Conservation (phyloP, 2,888 invertebrate genomes). For the Drosophila emarginata region DNA sequence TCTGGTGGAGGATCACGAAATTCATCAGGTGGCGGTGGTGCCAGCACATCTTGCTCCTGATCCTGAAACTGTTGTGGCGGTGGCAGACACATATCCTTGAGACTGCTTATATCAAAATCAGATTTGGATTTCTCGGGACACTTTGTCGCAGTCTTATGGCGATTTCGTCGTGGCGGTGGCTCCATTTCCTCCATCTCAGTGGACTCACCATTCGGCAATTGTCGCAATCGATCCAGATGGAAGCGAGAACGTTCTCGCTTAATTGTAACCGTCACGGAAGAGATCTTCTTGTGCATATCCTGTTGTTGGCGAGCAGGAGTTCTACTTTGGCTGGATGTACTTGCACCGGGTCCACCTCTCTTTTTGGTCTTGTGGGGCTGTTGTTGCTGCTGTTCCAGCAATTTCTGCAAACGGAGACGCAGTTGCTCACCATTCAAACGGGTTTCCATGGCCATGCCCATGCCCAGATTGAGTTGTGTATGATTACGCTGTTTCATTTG, state of each 20-base stretch:
- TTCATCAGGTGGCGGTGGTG: slow-evolving; percentile 87
- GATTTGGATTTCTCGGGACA: slow-evolving; percentile 84
- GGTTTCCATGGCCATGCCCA: slow-evolving; percentile 78
- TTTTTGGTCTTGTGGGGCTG: slow-evolving; percentile 71
- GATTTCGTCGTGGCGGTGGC: slow-evolving; percentile 65
- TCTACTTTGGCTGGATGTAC: slow-evolving; percentile 53
- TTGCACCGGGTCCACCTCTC: slow-evolving; percentile 51
- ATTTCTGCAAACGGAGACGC: slow-evolving; percentile 86
- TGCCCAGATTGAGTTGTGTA: slow-evolving; percentile 65
- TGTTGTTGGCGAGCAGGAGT: slow-evolving; percentile 57
- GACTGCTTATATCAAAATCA: slow-evolving; percentile 85
- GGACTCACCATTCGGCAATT: slow-evolving; percentile 72
- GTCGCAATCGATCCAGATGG: slow-evolving; percentile 64
- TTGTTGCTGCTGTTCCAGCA: slow-evolving; percentile 82
- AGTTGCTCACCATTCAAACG: slow-evolving; percentile 87
- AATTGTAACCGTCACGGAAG: slow-evolving; percentile 77
- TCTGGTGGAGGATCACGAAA: slow-evolving; percentile 85
- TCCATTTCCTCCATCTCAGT: slow-evolving; percentile 79
- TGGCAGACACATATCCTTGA: slow-evolving; percentile 85
- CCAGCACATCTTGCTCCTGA: slow-evolving; percentile 87
- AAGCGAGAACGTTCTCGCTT: slow-evolving; percentile 76
- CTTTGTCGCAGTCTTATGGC: slow-evolving; percentile 53
- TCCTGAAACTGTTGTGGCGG: slow-evolving; percentile 93
- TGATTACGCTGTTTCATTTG: slow-evolving; percentile 53
- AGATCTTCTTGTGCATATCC: slow-evolving; percentile 78